phyloP scores from a whole-genome alignment of 2,888 invertebrate species.

The Cryptosula pallasiana region DNA sequence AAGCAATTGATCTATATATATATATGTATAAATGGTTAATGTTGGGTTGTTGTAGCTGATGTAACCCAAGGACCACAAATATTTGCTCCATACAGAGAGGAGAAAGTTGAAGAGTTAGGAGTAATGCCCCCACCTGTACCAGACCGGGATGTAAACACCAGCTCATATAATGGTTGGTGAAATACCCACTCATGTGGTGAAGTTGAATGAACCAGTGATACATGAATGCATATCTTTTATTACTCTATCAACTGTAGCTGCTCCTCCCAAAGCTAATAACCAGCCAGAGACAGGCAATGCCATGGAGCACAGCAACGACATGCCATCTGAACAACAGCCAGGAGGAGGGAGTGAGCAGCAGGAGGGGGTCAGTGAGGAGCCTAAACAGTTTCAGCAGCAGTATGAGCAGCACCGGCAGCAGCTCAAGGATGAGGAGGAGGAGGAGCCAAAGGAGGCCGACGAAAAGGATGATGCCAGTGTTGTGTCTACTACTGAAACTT shows the following conservation, averaged over 20 bases:
- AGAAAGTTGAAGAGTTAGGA: background rate
- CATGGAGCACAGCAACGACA: background rate
- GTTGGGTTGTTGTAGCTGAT: background rate
- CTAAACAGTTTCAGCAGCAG: background rate
- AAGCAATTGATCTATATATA: too few species aligned
- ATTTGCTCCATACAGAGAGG: background rate
- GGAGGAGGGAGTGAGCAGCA: background rate
- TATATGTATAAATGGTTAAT: too few species aligned
- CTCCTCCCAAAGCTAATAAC: background rate
- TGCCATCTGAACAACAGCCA: background rate
- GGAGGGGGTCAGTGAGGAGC: background rate
- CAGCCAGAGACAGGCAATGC: background rate
- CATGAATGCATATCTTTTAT: background rate
- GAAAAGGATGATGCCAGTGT: conserved; percentile 14
- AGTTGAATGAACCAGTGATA: background rate
- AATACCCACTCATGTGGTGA: background rate
- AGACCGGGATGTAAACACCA: background rate
- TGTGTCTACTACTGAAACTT: conserved; percentile 19
- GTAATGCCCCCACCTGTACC: background rate
- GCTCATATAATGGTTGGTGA: background rate
- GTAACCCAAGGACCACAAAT: background rate
- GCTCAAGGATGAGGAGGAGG: background rate
- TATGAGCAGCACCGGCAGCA: conserved; percentile 9
- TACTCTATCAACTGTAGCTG: background rate
- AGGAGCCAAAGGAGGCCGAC: background rate